Base-by-base conservation (phyloP, 2,797 vertebrate genomes). In the Siniperca undulata region DNA sequence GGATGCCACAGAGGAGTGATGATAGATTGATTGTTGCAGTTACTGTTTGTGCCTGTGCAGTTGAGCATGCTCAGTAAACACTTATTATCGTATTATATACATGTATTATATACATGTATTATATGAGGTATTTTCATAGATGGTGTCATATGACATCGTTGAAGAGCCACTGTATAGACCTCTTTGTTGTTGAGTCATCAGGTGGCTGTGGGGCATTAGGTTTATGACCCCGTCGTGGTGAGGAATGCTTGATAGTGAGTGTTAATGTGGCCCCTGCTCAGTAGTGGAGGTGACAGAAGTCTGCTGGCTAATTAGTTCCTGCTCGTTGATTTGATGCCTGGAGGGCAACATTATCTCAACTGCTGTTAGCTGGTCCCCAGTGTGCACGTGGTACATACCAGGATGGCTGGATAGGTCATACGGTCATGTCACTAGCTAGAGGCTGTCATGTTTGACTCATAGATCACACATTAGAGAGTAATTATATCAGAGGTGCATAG, bases 251-350 rank as follows among this genome's bases (percentile, higher is more conserved):
- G 83, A 86, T 88, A 60, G 76, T 46, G 79, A 87, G 85, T 78
- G 88, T 81, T 81, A 90, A 89, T 78, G 77, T 81, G 83, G 58
- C 73, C 67, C 50, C 66, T 59, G 84, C 24, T 55, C 70, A 44
- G 64, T 64, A 50, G 73, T 71, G 70, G 86, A 89, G 91, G 86
- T 94, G 92, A 90, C 91, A 90, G 82, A 82, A 80, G 84, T 92
- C 84, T 82, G 72, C 80, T 61, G 86, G 81, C 75, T 91, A 87
- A 91, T 93, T 94, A 93, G 88, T 90, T 94, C 92, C 86, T 83
- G 66, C 75, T 92, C 78, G 77, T 78, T 90, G 78, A 91, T 74
- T 84, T 66, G 50, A 82, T 89, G 80, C 79, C 85, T 69, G 78
- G 70, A 91, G 83, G 85, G 83, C 91, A 86, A 77, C 78, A 84